Base-by-base conservation (phyloP, 30 jellyfish, hydroid and myxozoan species). In the Cassiopea xamachana region DNA sequence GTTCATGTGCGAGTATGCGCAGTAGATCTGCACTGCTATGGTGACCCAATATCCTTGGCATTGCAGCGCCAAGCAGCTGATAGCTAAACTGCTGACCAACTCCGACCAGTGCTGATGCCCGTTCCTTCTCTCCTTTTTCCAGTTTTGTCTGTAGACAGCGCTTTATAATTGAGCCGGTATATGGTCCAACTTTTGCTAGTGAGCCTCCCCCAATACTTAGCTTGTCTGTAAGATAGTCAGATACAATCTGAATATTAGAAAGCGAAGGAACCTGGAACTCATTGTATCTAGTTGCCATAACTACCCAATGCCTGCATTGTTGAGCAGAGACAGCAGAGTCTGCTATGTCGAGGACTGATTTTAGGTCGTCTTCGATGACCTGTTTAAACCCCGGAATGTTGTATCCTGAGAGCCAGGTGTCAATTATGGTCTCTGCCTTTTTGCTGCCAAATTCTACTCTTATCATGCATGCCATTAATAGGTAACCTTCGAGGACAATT, bases 301-400 rank as follows among this genome's bases (percentile, higher is more conserved):
- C 95, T 17, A 88, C 95, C 95, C 95, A 88, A 67, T 88, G 95
- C 48, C 90, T 84, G 79, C 95, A 88, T 19, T 88, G 95, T 45
- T 88, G 60, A 50, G 46, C 75, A 44, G 90, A 77, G 61, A 88
- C 83, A 39, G 95, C 95, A 6, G 95, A 78, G 84, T 88, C 90
- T 39, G 95, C 95, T n/a, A 88, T 88, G 45, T 88, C 95, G 70
- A 88, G 89, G 8, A 88, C 95, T 17, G 95, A 88, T 55, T 88
- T 88, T 17, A 88, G 73, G 90, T 88, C 79, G 85, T 88, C 90
- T 46, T 88, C 95, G 19, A 77, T 61, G 73, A 79, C 82, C 44
- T 77, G 90, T 72, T 88, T 88, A 46, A 88, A 51, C 44, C 80
- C 80, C 13, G 88, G 86, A 75, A 64, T 90, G 69, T 75, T 87